Evolutionary conservation across 92 coral and sea anemone species (phyloP).

Genomic region (Diadumene lineata): DNA sequence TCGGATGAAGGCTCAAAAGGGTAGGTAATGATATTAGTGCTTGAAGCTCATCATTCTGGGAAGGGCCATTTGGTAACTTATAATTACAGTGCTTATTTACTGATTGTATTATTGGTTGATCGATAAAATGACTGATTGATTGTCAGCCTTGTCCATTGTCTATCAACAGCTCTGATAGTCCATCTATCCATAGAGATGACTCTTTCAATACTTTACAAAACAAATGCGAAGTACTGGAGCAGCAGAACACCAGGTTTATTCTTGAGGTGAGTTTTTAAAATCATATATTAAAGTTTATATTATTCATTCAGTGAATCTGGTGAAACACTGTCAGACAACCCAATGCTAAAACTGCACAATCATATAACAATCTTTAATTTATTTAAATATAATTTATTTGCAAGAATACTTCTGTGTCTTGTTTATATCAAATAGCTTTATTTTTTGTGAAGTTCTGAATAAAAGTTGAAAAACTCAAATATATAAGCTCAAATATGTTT

Average conservation of each 20-base stretch:
- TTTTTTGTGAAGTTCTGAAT: not conserved
- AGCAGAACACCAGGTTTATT: slow-evolving; percentile 82
- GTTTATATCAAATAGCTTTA: no score
- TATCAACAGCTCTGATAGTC: slow-evolving; percentile 58
- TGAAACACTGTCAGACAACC: no score
- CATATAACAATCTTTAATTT: no score
- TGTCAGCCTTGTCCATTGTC: not conserved
- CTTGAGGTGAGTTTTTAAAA: slow-evolving; percentile 65
- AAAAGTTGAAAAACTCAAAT: no score
- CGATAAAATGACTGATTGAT: not conserved
- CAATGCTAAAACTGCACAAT: no score
- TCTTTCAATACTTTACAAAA: slow-evolving; percentile 74
- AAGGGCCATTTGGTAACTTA: not conserved
- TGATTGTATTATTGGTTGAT: not conserved
- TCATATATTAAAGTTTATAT: no score
- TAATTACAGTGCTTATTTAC: not conserved
- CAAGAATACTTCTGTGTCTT: no score
- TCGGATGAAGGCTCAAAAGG: slow-evolving; percentile 63
- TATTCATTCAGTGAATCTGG: no score
- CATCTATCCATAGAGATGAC: slow-evolving; percentile 71
- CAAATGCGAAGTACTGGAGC: slow-evolving; percentile 80
- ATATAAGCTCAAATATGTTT: not conserved
- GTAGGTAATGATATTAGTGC: slow-evolving; percentile 4
- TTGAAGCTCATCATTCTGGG: not conserved
- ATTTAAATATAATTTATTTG: no score